These are phyloP conservation scores for Exaiptasia diaphana DNA, from an alignment of 64 coral and sea anemone genomes.

Conservation along the genomic window DNA sequence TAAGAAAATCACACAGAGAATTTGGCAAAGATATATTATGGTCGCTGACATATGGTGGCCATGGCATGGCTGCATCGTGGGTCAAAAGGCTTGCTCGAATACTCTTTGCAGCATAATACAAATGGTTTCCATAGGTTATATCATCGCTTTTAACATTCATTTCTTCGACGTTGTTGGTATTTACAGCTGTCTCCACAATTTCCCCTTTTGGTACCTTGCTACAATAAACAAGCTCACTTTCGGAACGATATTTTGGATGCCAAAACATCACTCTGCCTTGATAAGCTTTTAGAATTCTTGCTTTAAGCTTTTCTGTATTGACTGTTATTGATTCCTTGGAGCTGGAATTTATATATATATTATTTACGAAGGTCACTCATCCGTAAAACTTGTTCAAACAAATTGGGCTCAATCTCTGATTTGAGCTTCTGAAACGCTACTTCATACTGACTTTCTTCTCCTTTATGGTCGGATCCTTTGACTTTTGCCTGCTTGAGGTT, in stretches of 20 bases:
- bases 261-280: constrained; percentile 37
- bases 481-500: not conserved
- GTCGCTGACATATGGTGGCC: not conserved
- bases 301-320: constrained; percentile 42
- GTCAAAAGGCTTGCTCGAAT: not conserved
- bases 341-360: not conserved
- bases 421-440: not conserved
- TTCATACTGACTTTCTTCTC: not conserved
- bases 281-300: constrained; percentile 21
- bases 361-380: constrained; percentile 9
- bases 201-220: constrained; percentile 19
- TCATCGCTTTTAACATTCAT: not conserved
- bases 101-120: not conserved
- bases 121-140: not conserved
- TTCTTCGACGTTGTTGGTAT: not conserved
- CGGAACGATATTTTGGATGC: constrained; percentile 30
- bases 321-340: constrained; percentile 10
- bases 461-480: not conserved
- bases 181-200: constrained; percentile 34
- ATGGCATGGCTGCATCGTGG: not conserved
- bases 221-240: constrained; percentile 22
- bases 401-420: not conserved
- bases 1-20: not conserved
- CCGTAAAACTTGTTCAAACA: constrained; percentile 9
- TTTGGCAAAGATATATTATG: not conserved